A percentile compares a stretch with the other conserved stretches of the same genome.
phyloP scores from a whole-genome alignment of 2,113 vertebrate species.

The Sakesphorus luctuosus region DNA sequence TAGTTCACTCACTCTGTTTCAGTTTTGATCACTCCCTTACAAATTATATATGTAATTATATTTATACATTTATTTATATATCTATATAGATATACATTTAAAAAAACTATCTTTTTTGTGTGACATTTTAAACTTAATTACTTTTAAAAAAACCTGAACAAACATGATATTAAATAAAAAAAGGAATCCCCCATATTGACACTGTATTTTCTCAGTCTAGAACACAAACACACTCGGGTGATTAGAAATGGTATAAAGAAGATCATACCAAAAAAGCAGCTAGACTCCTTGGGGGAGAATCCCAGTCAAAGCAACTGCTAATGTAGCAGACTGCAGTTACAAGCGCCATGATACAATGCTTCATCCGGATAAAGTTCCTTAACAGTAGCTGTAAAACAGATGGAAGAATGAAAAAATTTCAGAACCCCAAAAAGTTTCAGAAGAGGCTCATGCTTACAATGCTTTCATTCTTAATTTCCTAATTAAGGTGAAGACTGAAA shows the following conservation, averaged over 20 bases:
- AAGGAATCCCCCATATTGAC: not conserved
- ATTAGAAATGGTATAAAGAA: conserved; percentile 20
- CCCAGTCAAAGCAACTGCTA: conserved; percentile 99
- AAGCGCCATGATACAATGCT: conserved; percentile 90
- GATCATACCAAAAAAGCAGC: conserved; percentile 93
- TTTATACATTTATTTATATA: not conserved
- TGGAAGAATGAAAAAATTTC: conserved; percentile 28
- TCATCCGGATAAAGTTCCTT: conserved; percentile 90
- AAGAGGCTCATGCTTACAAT: not conserved
- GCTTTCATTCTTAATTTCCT: not conserved
- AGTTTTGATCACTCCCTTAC: not conserved
- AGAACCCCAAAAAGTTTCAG: not conserved
- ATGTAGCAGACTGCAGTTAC: conserved; percentile 90
- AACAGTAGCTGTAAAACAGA: conserved; percentile 84
- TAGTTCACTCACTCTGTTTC: not conserved
- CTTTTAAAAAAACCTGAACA: not conserved
- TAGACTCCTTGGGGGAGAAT: conserved; percentile 96
- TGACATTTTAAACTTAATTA: not conserved
- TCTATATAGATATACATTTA: not conserved
- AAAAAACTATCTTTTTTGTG: not conserved
- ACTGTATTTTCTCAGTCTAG: not conserved
- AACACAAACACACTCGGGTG: not conserved
- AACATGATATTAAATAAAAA: not conserved
- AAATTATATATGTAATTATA: not conserved
- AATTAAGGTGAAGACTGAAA: not conserved